Base-by-base conservation (phyloP, 2,888 invertebrate species). In the Apodemia duryi region DNA sequence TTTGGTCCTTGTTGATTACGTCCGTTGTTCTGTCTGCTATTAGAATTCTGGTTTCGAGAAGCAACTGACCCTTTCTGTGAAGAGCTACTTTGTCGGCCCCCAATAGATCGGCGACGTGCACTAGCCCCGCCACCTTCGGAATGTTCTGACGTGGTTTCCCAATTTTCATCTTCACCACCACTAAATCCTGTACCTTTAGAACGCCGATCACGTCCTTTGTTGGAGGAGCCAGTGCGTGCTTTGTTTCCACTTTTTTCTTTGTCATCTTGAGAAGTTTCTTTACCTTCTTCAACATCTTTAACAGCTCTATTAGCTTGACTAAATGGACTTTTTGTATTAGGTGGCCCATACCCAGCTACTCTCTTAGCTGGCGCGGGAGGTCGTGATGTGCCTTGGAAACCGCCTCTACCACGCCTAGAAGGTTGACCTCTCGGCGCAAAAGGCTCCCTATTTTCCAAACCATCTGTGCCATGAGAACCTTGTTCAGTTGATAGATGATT, bases 371-470 rank as follows among this genome's bases (percentile, higher is more conserved):
- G 86, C 35, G 91, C 90, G n/a, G 89, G 89, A 9, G 88, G 90
- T n/a, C 91, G 82, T 2, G 83, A 72, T 1, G 86, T 76, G 32
- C 91, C 91, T 71, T 89, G 90, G 73, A 90, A 91, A 41, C 91
- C 91, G 21, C 96, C 97, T 68, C 98, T 93, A 6, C 98, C 98
- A 67, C 97, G 94, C 63, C 97, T 93, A 1, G 97, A 97, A 0
- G 98, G 98, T 82, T 97, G 97, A 0, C 98, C 98, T 32, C 97
- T 94, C 0, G 97, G 97, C 1, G 96, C 95, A 85, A 97, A 97
- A 62, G 95, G 96, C 76, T 96, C 96, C 66, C 94, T 88, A 70
- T 89, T 91, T 78, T 89, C 87, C 82, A 93, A 73, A 21, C 81
- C 79, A 69, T 90, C 88, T 11, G 75, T 68, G 11, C 74, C 65